These are phyloP conservation scores for Miichthys miiuy DNA, from an alignment of 2,797 vertebrate species.

Conservation along the genomic window DNA sequence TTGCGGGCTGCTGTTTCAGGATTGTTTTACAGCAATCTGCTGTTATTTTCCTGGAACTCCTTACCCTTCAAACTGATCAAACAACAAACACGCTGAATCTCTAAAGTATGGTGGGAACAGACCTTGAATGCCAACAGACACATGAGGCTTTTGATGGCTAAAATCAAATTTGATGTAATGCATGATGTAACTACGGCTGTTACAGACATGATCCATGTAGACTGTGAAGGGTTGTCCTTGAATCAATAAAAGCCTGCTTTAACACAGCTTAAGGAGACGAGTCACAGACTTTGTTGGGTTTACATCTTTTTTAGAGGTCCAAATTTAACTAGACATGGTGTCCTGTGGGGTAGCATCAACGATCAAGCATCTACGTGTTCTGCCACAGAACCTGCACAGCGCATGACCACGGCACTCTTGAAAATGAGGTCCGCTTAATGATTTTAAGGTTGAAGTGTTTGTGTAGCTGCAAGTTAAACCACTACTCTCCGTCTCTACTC, in stretches of 20 bases:
- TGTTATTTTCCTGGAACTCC: constrained; percentile 43
- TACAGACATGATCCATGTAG: constrained; percentile 12
- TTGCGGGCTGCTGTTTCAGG: constrained; percentile 8
- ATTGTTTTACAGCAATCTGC: constrained; percentile 19
- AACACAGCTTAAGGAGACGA: background rate
- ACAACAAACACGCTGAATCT: constrained; percentile 40
- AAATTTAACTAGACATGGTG: constrained; percentile 2
- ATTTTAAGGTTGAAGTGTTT: constrained; percentile 12
- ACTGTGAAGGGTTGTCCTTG: constrained; percentile 9
- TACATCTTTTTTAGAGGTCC: background rate
- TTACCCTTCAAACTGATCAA: constrained; percentile 44
- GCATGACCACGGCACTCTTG: constrained; percentile 5
- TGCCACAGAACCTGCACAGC: constrained; percentile 13
- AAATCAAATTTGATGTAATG: constrained; percentile 42
- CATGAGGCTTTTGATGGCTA: constrained; percentile 29
- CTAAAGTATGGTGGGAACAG: constrained; percentile 31
- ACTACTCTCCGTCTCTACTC: constrained; percentile 54
- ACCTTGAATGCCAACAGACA: constrained; percentile 41
- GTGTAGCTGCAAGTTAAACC: constrained; percentile 34
- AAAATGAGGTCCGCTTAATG: constrained; percentile 26
- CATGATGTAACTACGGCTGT: constrained; percentile 16
- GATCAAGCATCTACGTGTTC: constrained; percentile 5
- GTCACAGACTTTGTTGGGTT: background rate
- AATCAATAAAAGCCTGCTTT: constrained; percentile 5
- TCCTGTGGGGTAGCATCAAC: background rate